A percentile compares a stretch with the other conserved stretches of the same genome.
Conservation (phyloP, 2,888 invertebrate species). For the Catocala fraxini region DNA sequence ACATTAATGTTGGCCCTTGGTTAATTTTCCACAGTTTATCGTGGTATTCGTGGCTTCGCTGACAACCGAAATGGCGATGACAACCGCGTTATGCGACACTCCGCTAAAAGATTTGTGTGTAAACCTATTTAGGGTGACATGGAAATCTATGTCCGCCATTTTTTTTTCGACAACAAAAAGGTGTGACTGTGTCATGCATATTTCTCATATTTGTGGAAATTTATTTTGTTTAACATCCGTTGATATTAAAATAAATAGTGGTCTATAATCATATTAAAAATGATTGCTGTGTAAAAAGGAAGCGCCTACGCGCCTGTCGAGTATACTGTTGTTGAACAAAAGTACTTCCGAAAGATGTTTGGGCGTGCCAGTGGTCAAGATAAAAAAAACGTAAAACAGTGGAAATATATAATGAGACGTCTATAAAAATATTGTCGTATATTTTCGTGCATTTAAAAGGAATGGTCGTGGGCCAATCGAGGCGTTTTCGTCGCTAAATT, state of each 20-base stretch:
- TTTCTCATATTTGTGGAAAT: slow-evolving; percentile 13
- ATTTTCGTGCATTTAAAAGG: slow-evolving; percentile 42
- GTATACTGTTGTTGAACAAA: slow-evolving; percentile 21
- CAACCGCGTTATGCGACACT: slow-evolving; percentile 57
- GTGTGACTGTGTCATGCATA: slow-evolving; percentile 30
- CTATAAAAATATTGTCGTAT: slow-evolving; percentile 35
- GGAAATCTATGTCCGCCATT: slow-evolving; percentile 64
- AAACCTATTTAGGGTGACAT: slow-evolving; percentile 74
- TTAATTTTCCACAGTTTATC: slow-evolving; percentile 65
- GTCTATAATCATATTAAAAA: slow-evolving; percentile 4
- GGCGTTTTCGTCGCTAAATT: slow-evolving; percentile 39
- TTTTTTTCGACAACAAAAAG: slow-evolving; percentile 45
- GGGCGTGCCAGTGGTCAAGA: slow-evolving; percentile 40
- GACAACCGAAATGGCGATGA: slow-evolving; percentile 68
- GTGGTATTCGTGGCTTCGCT: slow-evolving; percentile 60
- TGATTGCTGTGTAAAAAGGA: slow-evolving; percentile 3
- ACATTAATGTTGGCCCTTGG: slow-evolving; percentile 63
- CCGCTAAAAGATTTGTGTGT: slow-evolving; percentile 73
- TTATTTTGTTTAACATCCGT: slow-evolving; percentile 22
- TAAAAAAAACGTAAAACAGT: slow-evolving; percentile 36
- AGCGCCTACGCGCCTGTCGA: no score
- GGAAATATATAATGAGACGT: slow-evolving; percentile 25
- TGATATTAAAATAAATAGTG: slow-evolving; percentile 15
- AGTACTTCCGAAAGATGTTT: slow-evolving; percentile 27
- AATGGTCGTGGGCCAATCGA: slow-evolving; percentile 38